A percentile compares a stretch with the other conserved stretches of the same genome.
Conservation (phyloP, 2,113 vertebrate species). For the Nanorana parkeri region DNA sequence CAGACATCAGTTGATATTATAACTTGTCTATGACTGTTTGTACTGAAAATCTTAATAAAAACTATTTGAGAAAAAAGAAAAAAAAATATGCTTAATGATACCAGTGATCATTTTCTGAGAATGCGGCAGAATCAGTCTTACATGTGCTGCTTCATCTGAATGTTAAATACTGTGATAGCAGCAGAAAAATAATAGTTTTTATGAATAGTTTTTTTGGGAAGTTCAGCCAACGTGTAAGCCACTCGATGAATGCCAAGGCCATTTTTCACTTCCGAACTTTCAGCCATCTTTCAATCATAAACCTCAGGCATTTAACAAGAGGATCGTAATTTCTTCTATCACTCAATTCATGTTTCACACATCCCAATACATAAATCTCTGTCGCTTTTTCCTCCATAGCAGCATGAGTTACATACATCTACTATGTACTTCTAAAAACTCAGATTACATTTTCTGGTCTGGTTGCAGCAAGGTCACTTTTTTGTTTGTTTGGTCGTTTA, state of each 20-base stretch:
- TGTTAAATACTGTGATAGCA: slow-evolving; percentile 10
- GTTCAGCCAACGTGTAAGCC: not conserved
- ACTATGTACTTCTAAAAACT: not conserved
- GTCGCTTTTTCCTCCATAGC: slow-evolving; percentile 10
- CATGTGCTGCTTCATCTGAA: not conserved
- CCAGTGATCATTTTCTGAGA: too few species aligned
- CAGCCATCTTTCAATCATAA: slow-evolving; percentile 40
- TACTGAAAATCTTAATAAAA: too few species aligned
- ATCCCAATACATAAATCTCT: slow-evolving; percentile 32
- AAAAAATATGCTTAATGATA: too few species aligned
- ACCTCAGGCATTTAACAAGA: slow-evolving; percentile 49
- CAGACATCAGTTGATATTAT: too few species aligned
- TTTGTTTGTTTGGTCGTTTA: too few species aligned
- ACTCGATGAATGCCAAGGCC: slow-evolving; percentile 6
- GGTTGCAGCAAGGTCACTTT: not conserved
- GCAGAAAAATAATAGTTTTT: not conserved
- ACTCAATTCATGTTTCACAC: slow-evolving; percentile 33
- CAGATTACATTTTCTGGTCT: slow-evolving; percentile 17
- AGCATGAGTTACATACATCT: slow-evolving; percentile 36
- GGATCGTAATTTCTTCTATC: slow-evolving; percentile 39
- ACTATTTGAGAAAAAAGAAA: too few species aligned
- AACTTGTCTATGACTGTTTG: too few species aligned
- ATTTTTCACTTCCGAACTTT: slow-evolving; percentile 14
- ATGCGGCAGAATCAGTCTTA: too few species aligned
- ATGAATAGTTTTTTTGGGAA: slow-evolving; percentile 10